Evolutionary conservation across 2,797 vertebrate species (phyloP).

Genomic region (Astyanax mexicanus): DNA sequence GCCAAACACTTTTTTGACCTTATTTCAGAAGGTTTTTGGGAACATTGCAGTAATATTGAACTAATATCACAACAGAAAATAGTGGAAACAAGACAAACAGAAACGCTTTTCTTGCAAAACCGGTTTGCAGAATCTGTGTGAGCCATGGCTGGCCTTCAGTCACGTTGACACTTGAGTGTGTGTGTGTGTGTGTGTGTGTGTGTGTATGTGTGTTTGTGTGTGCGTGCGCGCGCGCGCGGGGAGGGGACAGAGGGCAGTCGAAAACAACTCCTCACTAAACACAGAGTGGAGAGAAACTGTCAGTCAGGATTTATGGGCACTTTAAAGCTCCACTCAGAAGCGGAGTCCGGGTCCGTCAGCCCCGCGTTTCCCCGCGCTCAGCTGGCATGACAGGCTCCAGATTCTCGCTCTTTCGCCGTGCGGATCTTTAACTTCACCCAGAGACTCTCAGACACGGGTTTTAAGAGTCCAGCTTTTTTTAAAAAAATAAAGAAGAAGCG

Average conservation of each 20-base stretch:
- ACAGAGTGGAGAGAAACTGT: slow-evolving; percentile 85
- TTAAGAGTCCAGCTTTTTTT: not conserved
- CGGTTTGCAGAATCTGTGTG: slow-evolving; percentile 3
- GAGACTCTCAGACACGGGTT: not conserved
- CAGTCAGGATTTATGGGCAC: slow-evolving; percentile 94
- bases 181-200: slow-evolving; percentile 57
- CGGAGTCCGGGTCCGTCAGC: slow-evolving; percentile 47
- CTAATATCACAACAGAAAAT: not conserved
- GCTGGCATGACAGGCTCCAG: not conserved
- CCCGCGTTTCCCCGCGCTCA: slow-evolving; percentile 6
- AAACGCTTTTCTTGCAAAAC: slow-evolving; percentile 35
- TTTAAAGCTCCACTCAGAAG: slow-evolving; percentile 80
- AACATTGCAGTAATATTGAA: not conserved
- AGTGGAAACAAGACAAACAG: not conserved
- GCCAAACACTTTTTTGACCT: too few species aligned
- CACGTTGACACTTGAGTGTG: slow-evolving; percentile 21
- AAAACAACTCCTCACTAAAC: slow-evolving; percentile 81
- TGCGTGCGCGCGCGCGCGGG: slow-evolving; percentile 61
- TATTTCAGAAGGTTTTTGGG: too few species aligned
- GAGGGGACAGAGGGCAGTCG: slow-evolving; percentile 64
- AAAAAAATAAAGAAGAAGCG: not conserved
- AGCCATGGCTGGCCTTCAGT: not conserved
- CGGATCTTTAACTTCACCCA: not conserved
- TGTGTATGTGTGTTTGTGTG: not conserved
- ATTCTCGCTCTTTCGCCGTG: too few species aligned